Evolutionary conservation across 2,797 vertebrate species (phyloP).

Genomic region (Todus mexicanus): DNA sequence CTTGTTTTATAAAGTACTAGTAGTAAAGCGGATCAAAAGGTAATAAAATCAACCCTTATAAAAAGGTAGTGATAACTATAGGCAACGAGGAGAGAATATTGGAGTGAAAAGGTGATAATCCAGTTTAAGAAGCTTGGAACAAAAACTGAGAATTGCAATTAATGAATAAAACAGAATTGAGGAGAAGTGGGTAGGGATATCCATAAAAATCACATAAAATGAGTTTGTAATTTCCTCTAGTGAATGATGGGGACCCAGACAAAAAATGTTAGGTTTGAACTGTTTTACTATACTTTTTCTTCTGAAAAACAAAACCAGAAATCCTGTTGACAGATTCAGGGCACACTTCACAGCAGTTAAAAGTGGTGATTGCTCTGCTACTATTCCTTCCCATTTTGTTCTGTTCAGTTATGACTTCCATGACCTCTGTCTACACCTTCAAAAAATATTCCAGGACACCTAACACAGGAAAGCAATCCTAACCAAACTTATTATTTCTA

Average conservation of each 20-base stretch:
- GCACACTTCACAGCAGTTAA: conserved; percentile 59
- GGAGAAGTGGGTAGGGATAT: background rate
- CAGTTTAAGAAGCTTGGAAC: conserved; percentile 5
- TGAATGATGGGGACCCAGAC: conserved; percentile 49
- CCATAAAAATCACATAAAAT: conserved; percentile 51
- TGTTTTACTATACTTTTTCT: conserved; percentile 61
- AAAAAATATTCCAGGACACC: conserved; percentile 65
- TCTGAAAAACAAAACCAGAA: conserved; percentile 61
- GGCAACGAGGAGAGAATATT: conserved; percentile 3
- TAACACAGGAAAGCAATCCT: conserved; percentile 12
- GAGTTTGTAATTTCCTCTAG: conserved; percentile 60
- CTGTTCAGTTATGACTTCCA: conserved; percentile 38
- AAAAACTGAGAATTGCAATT: background rate
- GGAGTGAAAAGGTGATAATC: conserved; percentile 61
- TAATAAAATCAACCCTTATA: conserved; percentile 15
- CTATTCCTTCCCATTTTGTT: conserved; percentile 52
- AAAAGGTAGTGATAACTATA: conserved; percentile 43
- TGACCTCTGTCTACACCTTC: conserved; percentile 76
- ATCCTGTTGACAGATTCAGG: conserved; percentile 74
- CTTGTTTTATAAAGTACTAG: background rate
- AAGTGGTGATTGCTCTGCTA: conserved; percentile 54
- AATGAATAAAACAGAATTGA: conserved; percentile 53
- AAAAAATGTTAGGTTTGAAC: conserved; percentile 62
- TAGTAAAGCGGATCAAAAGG: conserved; percentile 23
- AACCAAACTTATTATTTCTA: background rate